Evolutionary conservation across 1,140 invertebrate genomes (phyloP), one percentile per base, ranked within the genome.

Genomic region (Diploscapter pachys): DNA sequence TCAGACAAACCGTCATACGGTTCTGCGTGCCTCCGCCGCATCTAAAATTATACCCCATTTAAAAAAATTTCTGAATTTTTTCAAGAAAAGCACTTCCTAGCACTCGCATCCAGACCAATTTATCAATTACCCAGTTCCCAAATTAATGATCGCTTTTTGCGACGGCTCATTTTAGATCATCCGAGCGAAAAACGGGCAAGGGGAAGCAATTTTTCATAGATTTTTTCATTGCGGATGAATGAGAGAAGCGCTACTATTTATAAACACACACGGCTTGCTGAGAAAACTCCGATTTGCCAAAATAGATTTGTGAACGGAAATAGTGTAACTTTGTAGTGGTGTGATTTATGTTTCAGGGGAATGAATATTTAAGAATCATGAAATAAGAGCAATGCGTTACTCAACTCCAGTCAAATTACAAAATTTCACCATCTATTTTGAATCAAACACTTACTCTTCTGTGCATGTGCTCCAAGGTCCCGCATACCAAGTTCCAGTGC

Each of bases 401-500:
- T 59, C 57, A 2, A 13, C 57, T 13, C 2, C 13, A 2, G 2
- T 59, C 57, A 11, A 5, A 9, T 77, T 31, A 64, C 31, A 31
- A 31, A 64, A 64, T 13, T 59, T n/a, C 72, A 13, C 51, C 3
- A 77, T 3, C 5, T 62, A 63, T 79, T 48, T 31, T 31, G 31
- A 31, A 31, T 31, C 31, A 31, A 31, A 31, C 31, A 31, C 31
- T 31, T 31, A 82, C 73, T 83, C 75, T 53, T 71, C 82, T n/a
- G 82, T 72, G 75, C 83, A 84, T 86, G 91, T 86, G 66, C 89
- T 89, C 91, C 92, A 96, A 2, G 93, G 93, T 9, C 92, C 93
- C 65, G 91, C 89, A 81, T 92, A 93, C 93, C 93, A 96, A 84
- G 91, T 90, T 53, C 92, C 92, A 61, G 92, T 90, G 83, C 93